phyloP scores from a whole-genome alignment of 1,140 invertebrate genomes.

The Bombus picipes region DNA sequence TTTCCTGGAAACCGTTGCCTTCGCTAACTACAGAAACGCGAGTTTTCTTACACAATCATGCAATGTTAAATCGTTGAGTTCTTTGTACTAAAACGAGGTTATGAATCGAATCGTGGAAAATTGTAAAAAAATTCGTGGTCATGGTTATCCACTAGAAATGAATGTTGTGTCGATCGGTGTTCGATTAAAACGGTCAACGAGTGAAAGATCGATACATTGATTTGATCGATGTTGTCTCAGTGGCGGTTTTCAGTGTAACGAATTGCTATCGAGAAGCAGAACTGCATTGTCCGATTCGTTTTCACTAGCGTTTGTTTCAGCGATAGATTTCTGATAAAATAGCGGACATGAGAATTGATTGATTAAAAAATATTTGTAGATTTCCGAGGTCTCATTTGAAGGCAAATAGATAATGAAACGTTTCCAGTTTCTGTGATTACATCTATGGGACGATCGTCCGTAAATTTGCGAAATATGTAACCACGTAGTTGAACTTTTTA shows the following conservation, averaged over 20 bases:
- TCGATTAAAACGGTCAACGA: not conserved
- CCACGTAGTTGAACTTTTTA: not conserved
- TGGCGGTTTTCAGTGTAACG: too few species aligned
- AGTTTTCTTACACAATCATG: not conserved
- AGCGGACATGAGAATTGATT: not conserved
- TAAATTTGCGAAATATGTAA: not conserved
- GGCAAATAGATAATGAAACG: not conserved
- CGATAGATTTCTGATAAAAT: not conserved
- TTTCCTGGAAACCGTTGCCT: not conserved
- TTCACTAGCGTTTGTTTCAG: not conserved
- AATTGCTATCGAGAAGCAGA: not conserved
- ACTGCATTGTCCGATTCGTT: not conserved
- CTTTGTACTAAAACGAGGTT: not conserved
- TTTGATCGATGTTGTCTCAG: not conserved
- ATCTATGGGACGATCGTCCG: not conserved
- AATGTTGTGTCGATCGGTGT: not conserved
- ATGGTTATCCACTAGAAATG: not conserved
- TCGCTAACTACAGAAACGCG: not conserved
- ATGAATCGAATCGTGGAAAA: not conserved
- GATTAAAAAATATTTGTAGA: not conserved
- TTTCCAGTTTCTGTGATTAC: not conserved
- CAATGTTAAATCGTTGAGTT: not conserved
- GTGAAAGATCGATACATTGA: not conserved
- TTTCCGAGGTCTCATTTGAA: not conserved
- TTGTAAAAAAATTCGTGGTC: not conserved